Evolutionary conservation across 2,888 invertebrate species (phyloP).

Genomic region (Uloborus plumipes): DNA sequence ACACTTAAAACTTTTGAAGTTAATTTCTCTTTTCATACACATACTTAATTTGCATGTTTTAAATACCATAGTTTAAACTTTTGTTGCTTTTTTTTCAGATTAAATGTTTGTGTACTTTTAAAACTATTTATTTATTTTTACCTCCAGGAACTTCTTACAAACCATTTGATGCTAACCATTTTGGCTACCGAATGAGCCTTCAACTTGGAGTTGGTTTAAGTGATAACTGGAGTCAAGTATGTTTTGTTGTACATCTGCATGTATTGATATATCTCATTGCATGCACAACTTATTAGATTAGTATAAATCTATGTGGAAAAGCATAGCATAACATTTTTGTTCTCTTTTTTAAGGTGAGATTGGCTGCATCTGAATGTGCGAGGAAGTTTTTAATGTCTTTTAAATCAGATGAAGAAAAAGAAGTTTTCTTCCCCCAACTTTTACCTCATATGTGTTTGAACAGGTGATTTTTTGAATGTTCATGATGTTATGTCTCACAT

Average conservation of each 20-base stretch:
- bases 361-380: constrained; percentile 75
- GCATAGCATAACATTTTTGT: background rate
- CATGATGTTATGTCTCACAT: background rate
- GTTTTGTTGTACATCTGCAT: background rate
- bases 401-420: constrained; percentile 70
- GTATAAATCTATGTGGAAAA: background rate
- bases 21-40: no score
- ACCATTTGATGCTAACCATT: constrained; percentile 65
- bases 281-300: background rate
- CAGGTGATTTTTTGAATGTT: constrained; percentile 69
- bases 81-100: no score
- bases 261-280: background rate
- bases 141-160: constrained; percentile 23
- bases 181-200: constrained; percentile 73
- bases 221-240: constrained; percentile 75
- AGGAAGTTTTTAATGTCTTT: constrained; percentile 73
- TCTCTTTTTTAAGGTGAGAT: constrained; percentile 71
- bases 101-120: no score
- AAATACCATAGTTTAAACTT: no score
- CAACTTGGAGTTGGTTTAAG: constrained; percentile 73
- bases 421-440: constrained; percentile 72
- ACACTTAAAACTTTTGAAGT: no score
- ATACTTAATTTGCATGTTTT: no score
- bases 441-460: constrained; percentile 75
- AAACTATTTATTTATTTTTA: no score